Evolutionary conservation across 1,140 invertebrate genomes (phyloP), one percentile per base, ranked within the genome.

Genomic region (Drosophila melanica): DNA sequence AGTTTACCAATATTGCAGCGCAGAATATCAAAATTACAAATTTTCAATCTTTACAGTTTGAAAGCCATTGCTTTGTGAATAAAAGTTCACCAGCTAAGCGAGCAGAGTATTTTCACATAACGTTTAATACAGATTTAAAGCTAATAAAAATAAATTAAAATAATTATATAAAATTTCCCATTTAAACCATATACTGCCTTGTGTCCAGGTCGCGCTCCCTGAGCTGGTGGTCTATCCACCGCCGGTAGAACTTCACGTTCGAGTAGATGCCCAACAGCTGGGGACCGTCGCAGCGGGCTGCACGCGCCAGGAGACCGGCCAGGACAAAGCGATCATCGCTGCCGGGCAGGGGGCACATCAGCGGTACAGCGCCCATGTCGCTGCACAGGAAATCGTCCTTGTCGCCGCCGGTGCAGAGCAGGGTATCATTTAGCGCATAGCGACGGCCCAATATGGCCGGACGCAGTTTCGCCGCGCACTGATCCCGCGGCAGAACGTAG

Each of bases 201-300:
- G 78, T 86, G n/a, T 87, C 78, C 9, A 79, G 37, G 35, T 86
- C 67, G 5, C 82, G 71, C 35, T 87, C 71, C 12, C 75, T 72
- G 0, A 86, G 39, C 65, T 72, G 75, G 7, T 65, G 71, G 67
- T 87, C 75, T 7, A 86, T 86, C 82, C 82, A 86, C 23, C 59
- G 66, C 0, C 82, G 39, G 47, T 86, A 81, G 14, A 67, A 64
- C 45, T 73, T 57, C 0, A 86, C 39, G 12, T 81, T 86, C 0
- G 82, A 70, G 33, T 79, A 86, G 47, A 79, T 79, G 0, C 82
- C 79, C 35, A 86, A 62, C 45, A 87, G 35, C 37, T 86, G 82
- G 0, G 67, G 64, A 0, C 64, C 67, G 23, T 86, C 82, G 27
- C 82, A 86, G 18, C 71, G 71, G 0, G 59, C 47, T 0, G 75